Conservation (phyloP, 2,888 invertebrate genomes). For the Drosophila testacea region DNA sequence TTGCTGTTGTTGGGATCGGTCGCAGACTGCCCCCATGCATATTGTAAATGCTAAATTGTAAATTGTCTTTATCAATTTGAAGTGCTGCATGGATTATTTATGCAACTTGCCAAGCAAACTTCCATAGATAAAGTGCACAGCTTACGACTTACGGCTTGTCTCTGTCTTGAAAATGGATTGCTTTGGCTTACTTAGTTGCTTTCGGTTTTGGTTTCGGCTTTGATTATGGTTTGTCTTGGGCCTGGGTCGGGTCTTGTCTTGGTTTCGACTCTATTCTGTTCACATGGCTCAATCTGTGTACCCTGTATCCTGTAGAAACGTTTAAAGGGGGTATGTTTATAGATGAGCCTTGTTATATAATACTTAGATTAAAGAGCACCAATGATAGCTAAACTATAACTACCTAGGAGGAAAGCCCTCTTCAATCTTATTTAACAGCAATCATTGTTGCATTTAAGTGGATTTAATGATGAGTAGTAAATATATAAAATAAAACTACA, state of each 20-base stretch:
- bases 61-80: slow-evolving; percentile 81
- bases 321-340: neutral
- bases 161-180: slow-evolving; percentile 27
- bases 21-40: slow-evolving; percentile 32
- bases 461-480: no score
- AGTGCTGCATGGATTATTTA: slow-evolving; percentile 77
- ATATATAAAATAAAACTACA: no score
- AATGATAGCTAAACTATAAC: neutral
- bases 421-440: neutral
- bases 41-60: slow-evolving; percentile 66
- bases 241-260: slow-evolving; percentile 30
- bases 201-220: slow-evolving; percentile 12
- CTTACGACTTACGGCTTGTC: slow-evolving; percentile 35
- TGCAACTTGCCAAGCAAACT: slow-evolving; percentile 75
- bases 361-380: no score
- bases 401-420: neutral
- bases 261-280: slow-evolving; percentile 34
- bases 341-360: no score
- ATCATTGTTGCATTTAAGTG: no score
- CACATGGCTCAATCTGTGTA: slow-evolving; percentile 39
- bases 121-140: slow-evolving; percentile 73
- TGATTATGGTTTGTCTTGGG: slow-evolving; percentile 22
- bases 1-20: slow-evolving; percentile 2
- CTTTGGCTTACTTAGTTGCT: slow-evolving; percentile 42
- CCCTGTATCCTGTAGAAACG: neutral